phyloP scores from a whole-genome alignment of 1,140 invertebrate genomes.

The Diachasmimorpha longicaudata region DNA sequence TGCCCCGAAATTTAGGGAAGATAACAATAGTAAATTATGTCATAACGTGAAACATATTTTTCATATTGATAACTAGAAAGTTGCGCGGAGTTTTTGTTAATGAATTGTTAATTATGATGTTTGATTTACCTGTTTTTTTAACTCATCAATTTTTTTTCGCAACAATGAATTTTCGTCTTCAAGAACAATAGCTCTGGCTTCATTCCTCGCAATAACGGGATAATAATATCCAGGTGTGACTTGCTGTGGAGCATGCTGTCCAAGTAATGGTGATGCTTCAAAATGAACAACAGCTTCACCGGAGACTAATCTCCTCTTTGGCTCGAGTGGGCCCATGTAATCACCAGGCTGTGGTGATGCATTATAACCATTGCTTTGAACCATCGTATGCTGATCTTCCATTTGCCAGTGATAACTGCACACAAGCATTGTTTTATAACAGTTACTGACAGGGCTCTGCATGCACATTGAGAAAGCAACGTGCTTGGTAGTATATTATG shows the following conservation, averaged over 20 bases:
- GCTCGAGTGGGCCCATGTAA: conserved; percentile 54
- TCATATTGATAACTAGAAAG: no score
- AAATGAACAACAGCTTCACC: conserved; percentile 57
- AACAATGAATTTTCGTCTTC: conserved; percentile 78
- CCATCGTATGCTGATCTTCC: conserved; percentile 52
- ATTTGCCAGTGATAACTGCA: conserved; percentile 54
- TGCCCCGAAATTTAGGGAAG: no score
- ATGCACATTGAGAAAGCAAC: not conserved
- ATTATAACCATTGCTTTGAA: conserved; percentile 47
- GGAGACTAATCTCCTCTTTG: conserved; percentile 54
- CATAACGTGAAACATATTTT: no score
- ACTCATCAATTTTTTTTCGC: conserved; percentile 74
- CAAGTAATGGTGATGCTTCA: conserved; percentile 49
- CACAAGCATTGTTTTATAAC: conserved; percentile 9
- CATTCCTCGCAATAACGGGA: conserved; percentile 56
- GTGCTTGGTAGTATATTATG: not conserved
- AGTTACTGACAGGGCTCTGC: not conserved
- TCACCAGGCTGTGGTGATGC: conserved; percentile 48
- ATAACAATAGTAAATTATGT: no score
- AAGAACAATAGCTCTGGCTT: conserved; percentile 65
- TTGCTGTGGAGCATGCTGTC: conserved; percentile 49
- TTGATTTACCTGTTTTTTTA: conserved; percentile 70
- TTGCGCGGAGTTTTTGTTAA: not conserved
- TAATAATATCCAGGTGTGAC: conserved; percentile 56
- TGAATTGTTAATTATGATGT: not conserved